Conservation (phyloP, 2,113 vertebrate species). For the Poicephalus gulielmi region DNA sequence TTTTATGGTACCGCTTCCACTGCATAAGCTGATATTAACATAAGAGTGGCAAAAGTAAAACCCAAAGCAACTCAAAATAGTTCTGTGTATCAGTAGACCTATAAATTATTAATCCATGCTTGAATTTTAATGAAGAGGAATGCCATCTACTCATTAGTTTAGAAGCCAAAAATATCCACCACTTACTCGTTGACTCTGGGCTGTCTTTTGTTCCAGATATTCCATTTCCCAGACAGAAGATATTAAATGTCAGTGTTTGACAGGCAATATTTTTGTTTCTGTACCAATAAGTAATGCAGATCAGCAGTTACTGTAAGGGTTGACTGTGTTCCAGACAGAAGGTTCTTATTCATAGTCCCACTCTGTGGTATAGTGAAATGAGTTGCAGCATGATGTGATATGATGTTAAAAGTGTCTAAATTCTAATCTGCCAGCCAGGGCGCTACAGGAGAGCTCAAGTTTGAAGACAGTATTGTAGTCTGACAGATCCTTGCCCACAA, state of each 20-base stretch:
- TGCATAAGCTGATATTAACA: neutral
- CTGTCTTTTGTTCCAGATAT: slow-evolving; percentile 13
- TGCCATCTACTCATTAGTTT: slow-evolving; percentile 23
- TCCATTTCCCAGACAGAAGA: slow-evolving; percentile 20
- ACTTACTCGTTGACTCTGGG: neutral
- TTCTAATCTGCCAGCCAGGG: neutral
- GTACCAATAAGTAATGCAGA: slow-evolving; percentile 17
- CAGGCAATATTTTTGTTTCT: slow-evolving; percentile 28
- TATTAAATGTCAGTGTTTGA: slow-evolving; percentile 12
- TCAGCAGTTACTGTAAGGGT: slow-evolving; percentile 22
- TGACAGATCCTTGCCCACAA: neutral
- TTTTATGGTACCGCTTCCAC: neutral
- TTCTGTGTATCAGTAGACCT: neutral
- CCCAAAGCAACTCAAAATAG: neutral
- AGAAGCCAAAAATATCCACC: neutral
- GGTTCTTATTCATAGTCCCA: neutral
- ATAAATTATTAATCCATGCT: slow-evolving; percentile 33
- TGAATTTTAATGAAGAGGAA: slow-evolving; percentile 41
- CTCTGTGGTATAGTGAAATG: neutral
- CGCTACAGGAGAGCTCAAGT: neutral
- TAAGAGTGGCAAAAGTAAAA: neutral
- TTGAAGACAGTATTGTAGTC: neutral
- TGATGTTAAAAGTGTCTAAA: neutral
- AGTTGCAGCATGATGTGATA: neutral
- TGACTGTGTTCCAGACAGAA: slow-evolving; percentile 18